Evolutionary conservation across 2,797 vertebrate genomes (phyloP).

Genomic region (Peromyscus nudipes): DNA sequence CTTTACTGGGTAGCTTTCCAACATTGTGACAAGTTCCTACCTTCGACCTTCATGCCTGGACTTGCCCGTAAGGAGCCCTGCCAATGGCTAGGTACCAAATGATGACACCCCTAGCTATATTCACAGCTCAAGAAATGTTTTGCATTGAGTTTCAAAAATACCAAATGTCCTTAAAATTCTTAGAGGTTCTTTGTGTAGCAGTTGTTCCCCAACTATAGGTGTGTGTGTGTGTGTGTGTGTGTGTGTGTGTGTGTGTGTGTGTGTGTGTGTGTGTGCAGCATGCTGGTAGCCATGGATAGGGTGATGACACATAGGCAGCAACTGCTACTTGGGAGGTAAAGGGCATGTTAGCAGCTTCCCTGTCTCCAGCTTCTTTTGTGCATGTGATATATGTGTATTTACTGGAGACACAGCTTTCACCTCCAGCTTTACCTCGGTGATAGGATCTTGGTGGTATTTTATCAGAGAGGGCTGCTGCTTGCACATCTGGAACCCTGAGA

Average conservation of each 20-base stretch:
- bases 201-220: neutral
- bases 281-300: fast-evolving
- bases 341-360: neutral
- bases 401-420: neutral
- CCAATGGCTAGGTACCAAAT: neutral
- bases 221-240: neutral
- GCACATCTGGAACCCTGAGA: neutral
- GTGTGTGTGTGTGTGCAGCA: neutral
- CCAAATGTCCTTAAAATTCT: neutral
- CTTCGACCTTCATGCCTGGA: neutral
- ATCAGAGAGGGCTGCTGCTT: neutral
- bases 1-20: neutral
- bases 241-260: too few species aligned
- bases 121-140: neutral
- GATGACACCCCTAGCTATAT: neutral
- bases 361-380: neutral
- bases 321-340: neutral
- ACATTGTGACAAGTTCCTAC: neutral
- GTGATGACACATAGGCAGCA: neutral
- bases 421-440: neutral
- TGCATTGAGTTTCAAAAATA: neutral
- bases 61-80: neutral
- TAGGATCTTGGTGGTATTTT: neutral
- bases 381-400: neutral
- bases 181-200: neutral